Percentiles rank a stretch among this genome's conserved stretches.
phyloP scores from a whole-genome alignment of 2,888 invertebrate genomes.

The Lingula anatina region DNA sequence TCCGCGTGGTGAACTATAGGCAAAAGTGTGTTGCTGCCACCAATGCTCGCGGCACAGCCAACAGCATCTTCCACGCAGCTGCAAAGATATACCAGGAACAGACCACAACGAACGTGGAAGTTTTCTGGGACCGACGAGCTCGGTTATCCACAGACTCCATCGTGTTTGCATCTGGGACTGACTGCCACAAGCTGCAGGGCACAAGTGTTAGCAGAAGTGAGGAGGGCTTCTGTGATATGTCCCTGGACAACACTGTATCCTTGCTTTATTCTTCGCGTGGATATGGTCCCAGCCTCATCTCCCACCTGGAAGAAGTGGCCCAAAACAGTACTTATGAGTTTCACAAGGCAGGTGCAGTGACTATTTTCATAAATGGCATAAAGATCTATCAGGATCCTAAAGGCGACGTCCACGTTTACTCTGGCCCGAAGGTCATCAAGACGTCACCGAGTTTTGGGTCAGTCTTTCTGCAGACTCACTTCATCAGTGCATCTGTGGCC shows the following conservation, averaged over 20 bases:
- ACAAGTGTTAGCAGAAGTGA: constrained; percentile 23
- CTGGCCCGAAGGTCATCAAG: constrained; percentile 48
- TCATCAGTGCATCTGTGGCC: constrained; percentile 50
- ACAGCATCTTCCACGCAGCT: constrained; percentile 42
- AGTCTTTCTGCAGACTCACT: constrained; percentile 43
- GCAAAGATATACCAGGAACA: neutral
- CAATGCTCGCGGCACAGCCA: constrained; percentile 41
- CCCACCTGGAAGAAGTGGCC: constrained; percentile 39
- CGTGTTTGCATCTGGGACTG: neutral
- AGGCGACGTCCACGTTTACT: constrained; percentile 48
- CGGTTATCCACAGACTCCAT: neutral
- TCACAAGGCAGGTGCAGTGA: constrained; percentile 34
- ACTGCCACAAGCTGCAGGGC: too few species aligned
- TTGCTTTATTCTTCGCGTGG: constrained; percentile 43
- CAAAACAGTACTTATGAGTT: constrained; percentile 43
- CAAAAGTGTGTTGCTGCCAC: constrained; percentile 47
- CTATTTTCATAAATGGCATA: constrained; percentile 47
- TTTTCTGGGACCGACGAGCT: neutral
- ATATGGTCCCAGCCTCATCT: constrained; percentile 42
- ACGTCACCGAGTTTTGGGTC: constrained; percentile 41
- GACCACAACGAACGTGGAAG: neutral
- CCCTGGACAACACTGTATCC: constrained; percentile 42
- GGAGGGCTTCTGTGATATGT: constrained; percentile 39
- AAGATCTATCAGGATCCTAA: constrained; percentile 43
- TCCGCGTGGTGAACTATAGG: constrained; percentile 50